Conservation (phyloP, 2,797 vertebrate species). For the Holocentrus rufus region DNA sequence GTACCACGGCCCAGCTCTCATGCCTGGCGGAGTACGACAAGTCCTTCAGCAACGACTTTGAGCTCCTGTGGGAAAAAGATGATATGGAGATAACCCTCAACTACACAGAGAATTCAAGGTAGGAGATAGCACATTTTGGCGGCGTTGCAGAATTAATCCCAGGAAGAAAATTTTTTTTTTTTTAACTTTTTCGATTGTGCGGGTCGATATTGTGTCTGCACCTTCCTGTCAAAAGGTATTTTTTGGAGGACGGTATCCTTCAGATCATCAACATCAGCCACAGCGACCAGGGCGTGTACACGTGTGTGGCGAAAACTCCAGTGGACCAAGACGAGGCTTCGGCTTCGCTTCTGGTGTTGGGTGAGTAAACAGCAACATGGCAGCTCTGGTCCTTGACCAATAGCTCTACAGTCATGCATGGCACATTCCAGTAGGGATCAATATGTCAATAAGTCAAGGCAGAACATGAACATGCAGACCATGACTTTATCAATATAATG, state of each 20-base stretch:
- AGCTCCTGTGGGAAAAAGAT: conserved; percentile 91
- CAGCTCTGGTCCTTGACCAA: conserved; percentile 10
- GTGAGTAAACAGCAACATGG: conserved; percentile 79
- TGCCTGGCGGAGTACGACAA: conserved; percentile 89
- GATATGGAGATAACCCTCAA: conserved; percentile 82
- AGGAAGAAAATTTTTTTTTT: conserved; percentile 30
- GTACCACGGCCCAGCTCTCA: conserved; percentile 84
- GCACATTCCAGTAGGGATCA: conserved; percentile 40
- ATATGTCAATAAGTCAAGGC: conserved; percentile 49
- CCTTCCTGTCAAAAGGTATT: conserved; percentile 80
- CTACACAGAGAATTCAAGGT: conserved; percentile 86
- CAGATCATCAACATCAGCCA: conserved; percentile 87
- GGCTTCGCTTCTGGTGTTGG: conserved; percentile 84
- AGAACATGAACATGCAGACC: conserved; percentile 31
- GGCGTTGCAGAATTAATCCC: conserved; percentile 28
- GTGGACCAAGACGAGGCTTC: conserved; percentile 82
- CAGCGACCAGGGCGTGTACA: conserved; percentile 89
- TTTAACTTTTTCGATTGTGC: conserved; percentile 19
- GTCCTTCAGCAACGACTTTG: conserved; percentile 87
- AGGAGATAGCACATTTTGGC: conserved; percentile 41
- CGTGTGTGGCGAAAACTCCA: conserved; percentile 86
- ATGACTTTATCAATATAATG: conserved; percentile 28
- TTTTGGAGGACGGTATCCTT: conserved; percentile 85
- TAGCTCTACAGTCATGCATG: conserved; percentile 17
- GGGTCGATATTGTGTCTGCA: conserved; percentile 42